Evolutionary conservation across 1,140 invertebrate genomes (phyloP), one percentile per base, ranked within the genome.

Genomic region (Hermatobates lingyangjiaoensis): DNA sequence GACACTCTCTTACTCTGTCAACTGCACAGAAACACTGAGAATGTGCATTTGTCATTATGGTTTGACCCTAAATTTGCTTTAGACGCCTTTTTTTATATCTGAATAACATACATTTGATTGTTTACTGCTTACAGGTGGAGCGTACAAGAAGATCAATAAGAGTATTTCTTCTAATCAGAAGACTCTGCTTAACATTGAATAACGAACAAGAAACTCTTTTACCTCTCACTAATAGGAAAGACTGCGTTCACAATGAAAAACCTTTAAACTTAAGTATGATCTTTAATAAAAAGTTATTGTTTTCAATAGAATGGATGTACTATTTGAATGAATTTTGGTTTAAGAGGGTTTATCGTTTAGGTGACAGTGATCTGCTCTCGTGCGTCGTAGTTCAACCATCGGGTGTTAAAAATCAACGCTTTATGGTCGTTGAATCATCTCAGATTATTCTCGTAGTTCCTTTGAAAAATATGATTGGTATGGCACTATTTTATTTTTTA

Each of bases 381-480:
- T 98, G 95, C 62, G 91, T 87, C 23, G 88, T 98, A 12, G 77
- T 88, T 15, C 79, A 79, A 57, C 84, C 87, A 68, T 88, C 97
- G 62, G 87, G 86, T 54, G 80, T 79, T 45, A 91, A 88, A 70
- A 83, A 87, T 40, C 72, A 89, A 15, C 70, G 93, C 18, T 98
- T 98, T 66, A 69, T 98, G 21, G 94, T 96, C 0, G 94, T 97
- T 38, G 93, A 97, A 64, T 75, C 81, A 3, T 74, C 92, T 20
- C 95, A 98, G 64, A 71, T 98, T 45, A 94, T 98, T 48, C 72
- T 99, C 1, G 93, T 98, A 0, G 93, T 98, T 66, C 94, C 95
- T 0, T 93, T 98, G 61, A 79, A 81, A 4, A 82, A 84, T 60
- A 76, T 84, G 48, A 69, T 97, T 21, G 95, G 95, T 0, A 98